Percentiles rank a stretch among this genome's conserved stretches.
Evolutionary conservation across 2,888 invertebrate species (phyloP).

Genomic region (Cantharis nigra): DNA sequence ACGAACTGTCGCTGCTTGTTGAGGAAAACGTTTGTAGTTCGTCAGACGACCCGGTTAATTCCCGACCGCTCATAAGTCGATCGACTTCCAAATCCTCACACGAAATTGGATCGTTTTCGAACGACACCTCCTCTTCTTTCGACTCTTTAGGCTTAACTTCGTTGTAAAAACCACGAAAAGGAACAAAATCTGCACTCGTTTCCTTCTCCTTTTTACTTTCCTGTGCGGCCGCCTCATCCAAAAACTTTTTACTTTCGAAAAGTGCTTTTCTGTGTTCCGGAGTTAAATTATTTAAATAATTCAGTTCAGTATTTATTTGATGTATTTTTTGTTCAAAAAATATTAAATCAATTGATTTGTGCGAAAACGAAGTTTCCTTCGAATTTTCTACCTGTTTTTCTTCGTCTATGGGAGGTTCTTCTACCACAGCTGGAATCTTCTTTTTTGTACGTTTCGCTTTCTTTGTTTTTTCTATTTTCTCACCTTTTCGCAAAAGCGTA

Average conservation of each 20-base stretch:
- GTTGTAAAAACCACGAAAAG: not conserved
- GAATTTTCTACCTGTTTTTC: not conserved
- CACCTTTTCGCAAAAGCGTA: constrained; percentile 1
- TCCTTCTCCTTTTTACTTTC: not conserved
- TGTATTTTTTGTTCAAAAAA: not conserved
- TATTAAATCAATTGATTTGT: not conserved
- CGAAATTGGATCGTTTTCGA: not conserved
- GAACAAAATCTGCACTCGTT: not conserved
- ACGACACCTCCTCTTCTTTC: not conserved
- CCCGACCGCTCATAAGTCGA: constrained; percentile 8
- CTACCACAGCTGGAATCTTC: not conserved
- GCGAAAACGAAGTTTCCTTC: not conserved
- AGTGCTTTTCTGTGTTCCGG: constrained; percentile 24
- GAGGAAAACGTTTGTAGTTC: not conserved
- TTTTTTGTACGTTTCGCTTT: not conserved
- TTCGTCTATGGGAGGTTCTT: not conserved
- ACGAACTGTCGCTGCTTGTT: not conserved
- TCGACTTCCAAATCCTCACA: constrained; percentile 23
- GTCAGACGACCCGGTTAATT: not conserved
- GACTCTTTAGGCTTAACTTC: not conserved
- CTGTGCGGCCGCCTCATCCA: not conserved
- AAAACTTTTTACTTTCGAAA: constrained; percentile 25
- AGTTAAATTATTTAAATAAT: constrained; percentile 17
- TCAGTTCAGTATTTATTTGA: not conserved
- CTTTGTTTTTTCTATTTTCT: not conserved